Evolutionary conservation across 2,113 vertebrate genomes (phyloP), one percentile per base, ranked within the genome.

Genomic region (Myodes glareolus): DNA sequence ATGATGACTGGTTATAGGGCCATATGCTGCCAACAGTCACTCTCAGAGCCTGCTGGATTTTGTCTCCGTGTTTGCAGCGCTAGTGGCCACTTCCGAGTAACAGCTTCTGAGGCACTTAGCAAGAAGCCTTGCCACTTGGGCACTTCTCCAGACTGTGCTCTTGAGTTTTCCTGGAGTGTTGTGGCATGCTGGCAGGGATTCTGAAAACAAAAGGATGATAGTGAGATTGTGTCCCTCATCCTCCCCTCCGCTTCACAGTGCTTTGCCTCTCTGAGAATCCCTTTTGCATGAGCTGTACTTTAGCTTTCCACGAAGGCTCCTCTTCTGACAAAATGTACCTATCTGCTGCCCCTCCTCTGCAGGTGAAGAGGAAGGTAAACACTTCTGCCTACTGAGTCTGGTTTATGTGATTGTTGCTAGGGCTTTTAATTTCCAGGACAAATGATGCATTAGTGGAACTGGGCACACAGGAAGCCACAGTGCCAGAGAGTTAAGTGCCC

Each of bases 391-490:
- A 70, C 84, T 90, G 97, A 95, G 95, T 68, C 95, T 97, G 81
- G 78, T 97, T 97, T 95, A 93, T 65, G 91, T 97, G 95, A 97
- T 95, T 96, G 92, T 97, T 95, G 94, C 93, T 82, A 91, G 55
- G 86, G 96, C 50, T 97, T 97, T 88, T 84, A 94, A 97, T 95
- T 97, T 97, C 67, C 70, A 96, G 95, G 94, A 94, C 94, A 96
- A 95, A 97, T 0, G 96, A 97, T 91, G 95, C 97, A 98, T 98
- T 97, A 98, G 97, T 96, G 92, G 78, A 94, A 97, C 97, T 92
- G 97, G 95, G 95, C 92, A 95, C 92, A 84, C 97, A 97, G 97
- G 97, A 97, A 94, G 90, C 78, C 89, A 91, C 94, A 67, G 82
- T 96, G 95, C 94, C 95, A 95, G 75, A 72, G 96, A 98, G 96